Evolutionary conservation across 2,888 invertebrate species (phyloP), one percentile per base, ranked within the genome.

Genomic region (Lycocerus yunnanus): DNA sequence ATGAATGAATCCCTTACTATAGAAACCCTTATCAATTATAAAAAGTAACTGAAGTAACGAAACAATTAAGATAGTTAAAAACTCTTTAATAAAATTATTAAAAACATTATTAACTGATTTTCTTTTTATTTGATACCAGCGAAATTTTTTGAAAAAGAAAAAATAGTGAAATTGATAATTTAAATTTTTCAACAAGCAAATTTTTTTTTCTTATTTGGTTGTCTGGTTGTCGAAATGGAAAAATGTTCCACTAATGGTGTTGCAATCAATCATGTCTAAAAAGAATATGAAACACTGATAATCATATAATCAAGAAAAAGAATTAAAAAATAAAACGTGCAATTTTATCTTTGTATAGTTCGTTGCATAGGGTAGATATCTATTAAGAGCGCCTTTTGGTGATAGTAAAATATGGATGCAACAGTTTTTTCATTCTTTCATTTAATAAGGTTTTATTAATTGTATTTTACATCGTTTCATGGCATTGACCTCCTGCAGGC

Each of bases 401-500:
- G n/a, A 63, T 63, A 18, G 20, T 63, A 63, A 63, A 63, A 63
- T 63, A 63, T 63, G 61, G 61, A 63, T 18, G 61, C 20, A 63
- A 63, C 61, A 63, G 61, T 63, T 63, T 63, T 63, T 63, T 43
- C 20, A 63, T 63, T 63, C 61, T 63, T 63, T 63, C 20, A 63
- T 63, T 61, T 77, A 75, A 77, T 75, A 71, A 73, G 58, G 66
- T 76, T 76, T 71, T 74, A 71, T 78, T 78, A 72, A 68, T 69
- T 73, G 71, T 77, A 71, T 73, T 71, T 61, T 75, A 75, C 72
- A 74, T 70, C 73, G 77, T 78, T 76, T 72, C 69, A 72, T 72
- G 69, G 59, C 78, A 73, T 78, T 78, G 76, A 77, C 78, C 78
- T 75, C 78, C 77, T 73, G 72, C 76, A 65, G 75, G 69, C 72